Base-by-base conservation (phyloP, 2,113 vertebrate genomes). In the Phaethornis superciliosus region DNA sequence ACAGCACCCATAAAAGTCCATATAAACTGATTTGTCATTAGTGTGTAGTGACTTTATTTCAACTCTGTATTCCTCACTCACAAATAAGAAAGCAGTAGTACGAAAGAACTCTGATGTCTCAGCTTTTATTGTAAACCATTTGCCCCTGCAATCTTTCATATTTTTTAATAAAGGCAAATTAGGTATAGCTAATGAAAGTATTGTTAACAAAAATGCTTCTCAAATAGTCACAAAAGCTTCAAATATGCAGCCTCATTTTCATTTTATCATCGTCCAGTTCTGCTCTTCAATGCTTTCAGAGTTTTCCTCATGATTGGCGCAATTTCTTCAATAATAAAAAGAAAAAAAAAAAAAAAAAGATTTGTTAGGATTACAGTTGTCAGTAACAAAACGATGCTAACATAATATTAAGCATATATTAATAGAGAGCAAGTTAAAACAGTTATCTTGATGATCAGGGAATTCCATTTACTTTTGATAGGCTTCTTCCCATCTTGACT, bases 221-320 rank as follows among this genome's bases (percentile, higher is more conserved):
- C 19, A 69, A 35, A 32, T 9, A 64, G 37, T 67, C 32, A 59
- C 6, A 30, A 30, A 55, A 84, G 28, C 27, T 74, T 88, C 69
- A 75, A 58, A 70, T 18, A 47, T 0, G 2, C 21, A 76, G 37
- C 28, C 10, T 80, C 46, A 26, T 63, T 96, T 97, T 80, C 46
- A 28, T 60, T 96, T 97, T 76, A 98, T 95, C 97, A 93, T 33
- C 96, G 97, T 78, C 97, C 97, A 64, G 97, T 74, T 94, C 98
- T 97, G 33, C 96, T 98, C 95, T 96, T 98, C 90, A 98, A 97
- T 9, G 97, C 97, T 95, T 97, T 98, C 88, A 99, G 93, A 58
- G 98, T 98, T 96, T 99, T 99, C 76, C 97, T 98, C 98, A 99
- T 99, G 94, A 98, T 98, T 80, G 98, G 99, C 77, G 98, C 98